Evolutionary conservation across 1,140 invertebrate species (phyloP), one percentile per base, ranked within the genome.

Genomic region (Lerema accius): DNA sequence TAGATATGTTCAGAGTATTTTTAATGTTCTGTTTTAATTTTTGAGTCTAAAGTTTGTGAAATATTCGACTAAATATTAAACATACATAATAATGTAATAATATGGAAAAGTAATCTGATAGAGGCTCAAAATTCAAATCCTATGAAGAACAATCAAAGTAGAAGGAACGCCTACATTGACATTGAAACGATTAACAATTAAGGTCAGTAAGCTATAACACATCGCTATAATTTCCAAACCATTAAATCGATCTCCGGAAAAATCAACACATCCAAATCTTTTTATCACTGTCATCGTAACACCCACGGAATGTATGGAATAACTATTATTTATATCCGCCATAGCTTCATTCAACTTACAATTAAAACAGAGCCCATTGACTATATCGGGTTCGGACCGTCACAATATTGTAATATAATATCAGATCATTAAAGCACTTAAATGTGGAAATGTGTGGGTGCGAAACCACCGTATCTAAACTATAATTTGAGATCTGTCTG

Each of bases 361-460:
- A 80, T 84, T 83, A 86, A 78, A 71, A 46, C 40, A 16, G 13
- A 48, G 62, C 67, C 72, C 83, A 82, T 83, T 80, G 82, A 84
- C 72, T 78, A 63, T 71, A 82, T 79, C 75, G 79, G 73, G 67
- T 74, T 51, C 51, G 69, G 55, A 68, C 67, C 65, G 71, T 81
- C 80, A 80, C 79, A 85, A 79, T 84, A 86, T 83, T 81, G 84
- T 84, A 87, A 86, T 83, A 86, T 85, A 89, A 89, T 86, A 87
- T 86, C 77, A 80, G 79, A 84, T 84, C 86, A 87, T 89, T 89
- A 89, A 83, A 69, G 79, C 78, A 77, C 65, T 79, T 78, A 79
- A 78, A 86, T 75, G 73, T 82, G 87, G 87, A 90, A 88, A 82
- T 80, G 87, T 89, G 87, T 90, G 87, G 87, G 87, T 87, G 86